These are phyloP conservation scores for Australoheros scitulus DNA, from an alignment of 2,113 vertebrate genomes.

Conservation along the genomic window DNA sequence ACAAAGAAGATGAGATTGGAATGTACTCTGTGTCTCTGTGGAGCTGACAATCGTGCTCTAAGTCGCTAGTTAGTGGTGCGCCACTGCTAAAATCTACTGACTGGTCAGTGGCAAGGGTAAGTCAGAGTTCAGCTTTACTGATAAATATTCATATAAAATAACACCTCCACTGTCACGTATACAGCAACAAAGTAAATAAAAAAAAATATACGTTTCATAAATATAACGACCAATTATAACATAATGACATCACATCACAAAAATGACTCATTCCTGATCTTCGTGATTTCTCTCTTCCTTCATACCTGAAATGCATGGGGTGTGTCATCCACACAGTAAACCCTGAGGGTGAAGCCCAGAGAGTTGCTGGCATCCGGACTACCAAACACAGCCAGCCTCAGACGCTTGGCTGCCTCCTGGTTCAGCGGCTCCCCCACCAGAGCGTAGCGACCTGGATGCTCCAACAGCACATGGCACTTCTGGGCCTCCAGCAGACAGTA, in stretches of 20 bases:
- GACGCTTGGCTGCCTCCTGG: conserved; percentile 89
- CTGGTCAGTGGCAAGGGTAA: neutral
- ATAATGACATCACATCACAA: no score
- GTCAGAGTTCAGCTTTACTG: neutral
- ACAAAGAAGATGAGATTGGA: neutral
- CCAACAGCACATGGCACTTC: conserved; percentile 91
- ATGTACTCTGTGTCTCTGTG: neutral
- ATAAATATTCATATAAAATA: neutral
- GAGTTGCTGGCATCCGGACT: conserved; percentile 86
- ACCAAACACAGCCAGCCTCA: conserved; percentile 94
- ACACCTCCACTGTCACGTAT: neutral
- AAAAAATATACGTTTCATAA: neutral
- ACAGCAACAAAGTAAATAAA: no score
- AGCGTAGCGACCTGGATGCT: conserved; percentile 92
- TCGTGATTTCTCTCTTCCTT: neutral
- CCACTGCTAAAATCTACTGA: neutral
- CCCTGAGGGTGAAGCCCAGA: conserved; percentile 92
- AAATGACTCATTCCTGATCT: neutral
- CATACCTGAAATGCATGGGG: conserved; percentile 94
- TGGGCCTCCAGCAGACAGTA: conserved; percentile 96
- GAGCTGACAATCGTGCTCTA: neutral
- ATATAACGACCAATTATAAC: neutral
- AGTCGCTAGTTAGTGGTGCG: neutral
- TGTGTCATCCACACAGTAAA: conserved; percentile 97
- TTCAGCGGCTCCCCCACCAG: conserved; percentile 91